Percentiles rank a stretch among this genome's conserved stretches.
Evolutionary conservation across 2,797 vertebrate species (phyloP).

Genomic region (Peromyscus aztecus): DNA sequence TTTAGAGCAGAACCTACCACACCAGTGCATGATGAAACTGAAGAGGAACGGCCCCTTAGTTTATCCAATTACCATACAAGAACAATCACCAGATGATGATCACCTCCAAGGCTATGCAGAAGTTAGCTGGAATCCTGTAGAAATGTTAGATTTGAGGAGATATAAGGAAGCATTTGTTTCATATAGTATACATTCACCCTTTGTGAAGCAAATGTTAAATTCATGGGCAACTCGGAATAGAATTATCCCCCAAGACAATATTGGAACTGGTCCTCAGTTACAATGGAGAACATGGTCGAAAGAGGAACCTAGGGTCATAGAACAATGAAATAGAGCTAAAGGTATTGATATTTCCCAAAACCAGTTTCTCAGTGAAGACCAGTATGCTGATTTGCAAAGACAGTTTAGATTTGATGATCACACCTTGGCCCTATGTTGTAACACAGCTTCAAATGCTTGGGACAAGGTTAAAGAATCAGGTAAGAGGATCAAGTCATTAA

Average conservation of each 20-base stretch:
- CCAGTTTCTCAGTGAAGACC: neutral
- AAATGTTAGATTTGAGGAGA: neutral
- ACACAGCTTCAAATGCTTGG: neutral
- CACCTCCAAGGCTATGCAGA: neutral
- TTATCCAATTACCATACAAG: neutral
- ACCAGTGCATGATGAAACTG: neutral
- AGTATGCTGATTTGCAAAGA: neutral
- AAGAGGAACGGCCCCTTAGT: neutral
- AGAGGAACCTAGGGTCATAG: neutral
- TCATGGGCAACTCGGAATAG: neutral
- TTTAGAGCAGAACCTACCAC: neutral
- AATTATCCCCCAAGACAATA: neutral
- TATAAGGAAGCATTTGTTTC: neutral
- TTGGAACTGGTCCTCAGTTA: neutral
- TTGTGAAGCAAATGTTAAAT: neutral
- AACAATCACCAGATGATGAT: neutral
- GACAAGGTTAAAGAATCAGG: neutral
- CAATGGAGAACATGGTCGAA: neutral
- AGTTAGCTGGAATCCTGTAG: neutral
- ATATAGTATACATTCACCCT: neutral
- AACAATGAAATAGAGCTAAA: neutral
- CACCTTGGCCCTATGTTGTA: neutral
- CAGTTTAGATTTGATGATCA: neutral
- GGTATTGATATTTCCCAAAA: neutral
- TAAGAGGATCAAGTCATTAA: neutral